phyloP scores from a whole-genome alignment of 2,888 invertebrate species.

The Byasa hedistus region DNA sequence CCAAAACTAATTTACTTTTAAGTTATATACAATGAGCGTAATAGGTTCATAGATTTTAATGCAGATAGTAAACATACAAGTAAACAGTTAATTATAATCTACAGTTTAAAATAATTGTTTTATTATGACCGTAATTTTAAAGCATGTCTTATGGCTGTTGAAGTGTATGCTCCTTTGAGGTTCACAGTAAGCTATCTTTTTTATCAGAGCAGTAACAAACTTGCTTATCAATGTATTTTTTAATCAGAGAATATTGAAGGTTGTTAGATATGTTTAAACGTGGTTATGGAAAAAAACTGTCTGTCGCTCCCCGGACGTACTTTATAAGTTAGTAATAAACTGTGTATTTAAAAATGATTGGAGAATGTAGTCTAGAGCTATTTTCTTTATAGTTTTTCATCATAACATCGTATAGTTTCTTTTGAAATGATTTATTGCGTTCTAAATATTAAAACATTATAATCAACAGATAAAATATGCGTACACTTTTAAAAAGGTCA shows the following conservation, averaged over 20 bases:
- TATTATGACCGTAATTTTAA: neutral
- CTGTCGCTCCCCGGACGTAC: neutral
- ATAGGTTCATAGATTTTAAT: neutral
- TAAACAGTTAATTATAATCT: neutral
- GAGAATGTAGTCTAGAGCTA: neutral
- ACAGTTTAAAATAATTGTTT: neutral
- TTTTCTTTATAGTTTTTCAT: no score
- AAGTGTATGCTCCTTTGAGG: neutral
- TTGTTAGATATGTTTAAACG: slow-evolving; percentile 31
- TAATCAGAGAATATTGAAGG: slow-evolving; percentile 49
- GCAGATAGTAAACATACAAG: neutral
- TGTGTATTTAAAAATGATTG: neutral
- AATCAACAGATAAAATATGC: slow-evolving; percentile 5
- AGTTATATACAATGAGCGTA: neutral
- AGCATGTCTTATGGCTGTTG: neutral
- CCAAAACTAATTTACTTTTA: neutral
- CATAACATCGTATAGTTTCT: neutral
- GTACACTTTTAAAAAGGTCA: slow-evolving; percentile 33
- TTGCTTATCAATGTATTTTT: slow-evolving; percentile 39
- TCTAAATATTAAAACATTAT: neutral
- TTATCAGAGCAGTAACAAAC: slow-evolving; percentile 44
- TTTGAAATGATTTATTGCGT: neutral
- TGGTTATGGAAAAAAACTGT: slow-evolving; percentile 1
- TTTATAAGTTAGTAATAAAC: neutral
- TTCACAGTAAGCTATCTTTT: slow-evolving; percentile 23